Evolutionary conservation across 2,888 invertebrate genomes (phyloP).

Genomic region (Labia minor): DNA sequence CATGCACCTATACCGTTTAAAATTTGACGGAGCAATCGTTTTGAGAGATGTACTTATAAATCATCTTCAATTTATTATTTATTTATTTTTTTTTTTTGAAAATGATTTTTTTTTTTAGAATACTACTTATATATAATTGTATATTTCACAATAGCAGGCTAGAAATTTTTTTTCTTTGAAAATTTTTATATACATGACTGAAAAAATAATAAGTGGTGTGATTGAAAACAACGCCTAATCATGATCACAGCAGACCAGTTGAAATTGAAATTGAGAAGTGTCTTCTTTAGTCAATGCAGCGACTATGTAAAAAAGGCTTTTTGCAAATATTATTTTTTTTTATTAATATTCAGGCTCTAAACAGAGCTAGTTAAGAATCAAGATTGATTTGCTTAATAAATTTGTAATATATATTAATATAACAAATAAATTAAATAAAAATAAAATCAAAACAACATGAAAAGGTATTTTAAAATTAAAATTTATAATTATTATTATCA

Average conservation of each 20-base stretch:
- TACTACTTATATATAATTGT: background rate
- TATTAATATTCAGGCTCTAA: background rate
- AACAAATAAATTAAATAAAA: background rate
- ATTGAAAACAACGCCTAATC: background rate
- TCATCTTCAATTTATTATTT: conserved; percentile 16
- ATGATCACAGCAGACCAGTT: background rate
- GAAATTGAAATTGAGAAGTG: background rate
- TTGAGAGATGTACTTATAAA: background rate
- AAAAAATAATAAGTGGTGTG: background rate
- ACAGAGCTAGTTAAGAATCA: conserved; percentile 13
- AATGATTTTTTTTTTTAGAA: no score
- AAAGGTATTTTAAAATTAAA: background rate
- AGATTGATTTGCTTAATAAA: background rate
- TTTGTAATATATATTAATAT: background rate
- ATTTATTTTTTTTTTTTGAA: no score
- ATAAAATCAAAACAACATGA: background rate
- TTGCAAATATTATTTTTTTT: background rate
- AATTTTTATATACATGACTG: conserved; percentile 4
- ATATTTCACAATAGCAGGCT: conserved; percentile 3
- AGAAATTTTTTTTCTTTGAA: background rate
- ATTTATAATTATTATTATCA: no score
- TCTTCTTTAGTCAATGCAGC: background rate
- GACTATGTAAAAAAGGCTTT: background rate
- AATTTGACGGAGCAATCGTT: conserved; percentile 14
- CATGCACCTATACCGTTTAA: conserved; percentile 15